Evolutionary conservation across 2,888 invertebrate species (phyloP).

Genomic region (Diarsia brunnea): DNA sequence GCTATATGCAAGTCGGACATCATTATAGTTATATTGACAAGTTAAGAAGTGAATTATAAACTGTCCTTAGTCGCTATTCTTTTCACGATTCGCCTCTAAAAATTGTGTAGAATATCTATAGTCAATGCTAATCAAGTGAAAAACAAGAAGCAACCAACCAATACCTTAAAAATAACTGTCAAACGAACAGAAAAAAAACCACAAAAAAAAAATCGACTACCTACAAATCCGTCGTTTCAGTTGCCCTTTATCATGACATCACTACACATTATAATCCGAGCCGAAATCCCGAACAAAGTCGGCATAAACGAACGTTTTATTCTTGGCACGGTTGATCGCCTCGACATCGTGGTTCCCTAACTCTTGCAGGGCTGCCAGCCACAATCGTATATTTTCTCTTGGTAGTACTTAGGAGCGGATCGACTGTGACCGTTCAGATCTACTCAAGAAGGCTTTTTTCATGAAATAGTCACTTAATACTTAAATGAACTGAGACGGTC

Average conservation of each 20-base stretch:
- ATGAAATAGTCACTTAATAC: no score
- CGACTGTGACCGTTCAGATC: constrained; percentile 39
- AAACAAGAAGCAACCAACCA: neutral
- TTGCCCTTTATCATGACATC: constrained; percentile 36
- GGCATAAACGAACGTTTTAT: constrained; percentile 50
- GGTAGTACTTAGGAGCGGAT: constrained; percentile 49
- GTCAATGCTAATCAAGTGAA: neutral
- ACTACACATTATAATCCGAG: constrained; percentile 48
- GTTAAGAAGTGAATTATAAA: no score
- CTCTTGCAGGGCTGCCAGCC: constrained; percentile 40
- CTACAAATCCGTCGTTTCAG: neutral
- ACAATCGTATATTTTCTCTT: constrained; percentile 20
- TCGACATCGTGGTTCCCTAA: constrained; percentile 34
- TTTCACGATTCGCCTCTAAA: neutral
- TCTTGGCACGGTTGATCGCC: constrained; percentile 48
- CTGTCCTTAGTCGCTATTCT: no score
- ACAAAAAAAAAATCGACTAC: neutral
- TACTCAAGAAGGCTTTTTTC: no score
- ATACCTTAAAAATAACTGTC: neutral
- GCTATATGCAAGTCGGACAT: neutral
- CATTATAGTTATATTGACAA: no score
- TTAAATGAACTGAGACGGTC: no score
- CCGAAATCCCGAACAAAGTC: constrained; percentile 49
- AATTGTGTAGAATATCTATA: neutral
- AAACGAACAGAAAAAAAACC: neutral